phyloP scores from a whole-genome alignment of 2,888 invertebrate genomes.

The Eudiplozoon nipponicum region DNA sequence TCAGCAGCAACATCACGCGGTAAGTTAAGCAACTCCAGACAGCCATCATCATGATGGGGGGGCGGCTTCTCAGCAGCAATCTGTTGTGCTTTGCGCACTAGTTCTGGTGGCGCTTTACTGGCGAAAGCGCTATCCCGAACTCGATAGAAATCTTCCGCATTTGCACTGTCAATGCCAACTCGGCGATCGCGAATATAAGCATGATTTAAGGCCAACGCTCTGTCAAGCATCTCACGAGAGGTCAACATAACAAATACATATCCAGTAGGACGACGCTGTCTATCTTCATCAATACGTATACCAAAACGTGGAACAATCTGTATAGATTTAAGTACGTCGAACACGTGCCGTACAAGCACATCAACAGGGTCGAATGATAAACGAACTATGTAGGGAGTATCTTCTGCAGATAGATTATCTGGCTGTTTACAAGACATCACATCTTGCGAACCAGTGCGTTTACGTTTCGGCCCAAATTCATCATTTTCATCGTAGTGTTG shows the following conservation, averaged over 20 bases:
- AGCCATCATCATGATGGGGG: not conserved
- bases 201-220: not conserved
- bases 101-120: not conserved
- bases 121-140: not conserved
- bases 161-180: not conserved
- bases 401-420: not conserved
- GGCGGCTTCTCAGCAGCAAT: not conserved
- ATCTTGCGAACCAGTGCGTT: too few relatives aligned
- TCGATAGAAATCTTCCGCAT: not conserved
- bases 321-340: conserved; percentile 6
- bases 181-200: not conserved
- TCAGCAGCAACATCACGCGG: not conserved
- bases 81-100: not conserved
- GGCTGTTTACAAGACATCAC: too few relatives aligned
- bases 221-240: not conserved
- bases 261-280: conserved; percentile 8
- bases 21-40: not conserved
- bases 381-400: not conserved
- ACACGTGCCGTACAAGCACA: conserved; percentile 1
- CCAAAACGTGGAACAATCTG: conserved; percentile 9
- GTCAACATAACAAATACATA: conserved; percentile 8
- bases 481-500: too few relatives aligned
- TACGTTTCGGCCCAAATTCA: too few relatives aligned
- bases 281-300: conserved; percentile 11
- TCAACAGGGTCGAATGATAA: conserved; percentile 3